Evolutionary conservation across 1,140 invertebrate species (phyloP), one percentile per base, ranked within the genome.

Genomic region (Saccostrea glomerata): DNA sequence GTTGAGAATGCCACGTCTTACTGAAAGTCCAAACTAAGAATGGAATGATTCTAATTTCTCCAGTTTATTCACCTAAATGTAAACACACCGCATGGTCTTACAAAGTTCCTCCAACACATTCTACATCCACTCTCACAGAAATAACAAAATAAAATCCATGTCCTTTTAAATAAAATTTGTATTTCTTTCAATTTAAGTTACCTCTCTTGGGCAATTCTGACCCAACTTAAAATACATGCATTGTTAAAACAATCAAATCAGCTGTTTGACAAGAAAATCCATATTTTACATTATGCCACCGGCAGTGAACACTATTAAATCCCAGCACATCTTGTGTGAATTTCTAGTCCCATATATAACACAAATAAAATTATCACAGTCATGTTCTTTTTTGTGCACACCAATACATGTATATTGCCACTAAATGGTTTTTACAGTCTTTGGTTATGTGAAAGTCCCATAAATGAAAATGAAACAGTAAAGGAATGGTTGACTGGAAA

Each of bases 251-350:
- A 77, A 2, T 25, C 36, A 13, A 25, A 30, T 66, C 60, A 77
- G 25, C 70, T 77, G 70, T 30, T 77, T 77, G 70, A 77, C 70
- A 77, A 77, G 70, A 36, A 77, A 36, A 36, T 77, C 3, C 70
- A 77, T 17, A 77, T n/a, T 20, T 20, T 3, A 36, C 13, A 77
- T 36, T 77, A 77, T 77, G 70, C 25, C 70, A 77, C 23, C 7
- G 70, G 70, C 70, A 77, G 70, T 77, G 70, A 77, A 63, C 58
- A 63, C 3, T 63, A 63, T 20, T 20, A 20, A 17, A 20, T 63
- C n/a, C 58, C 58, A 20, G 17, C n/a, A 7, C 58, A 63, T 20
- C 58, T n/a, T 20, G 58, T 20, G 58, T 63, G 58, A 6, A 63
- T 63, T 63, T 20, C 58, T 17, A 60, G 58, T 63, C 15, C 15